A percentile compares a stretch with the other conserved stretches of the same genome.
Evolutionary conservation across 2,113 vertebrate species (phyloP).

Genomic region (Laterallus jamaicensis): DNA sequence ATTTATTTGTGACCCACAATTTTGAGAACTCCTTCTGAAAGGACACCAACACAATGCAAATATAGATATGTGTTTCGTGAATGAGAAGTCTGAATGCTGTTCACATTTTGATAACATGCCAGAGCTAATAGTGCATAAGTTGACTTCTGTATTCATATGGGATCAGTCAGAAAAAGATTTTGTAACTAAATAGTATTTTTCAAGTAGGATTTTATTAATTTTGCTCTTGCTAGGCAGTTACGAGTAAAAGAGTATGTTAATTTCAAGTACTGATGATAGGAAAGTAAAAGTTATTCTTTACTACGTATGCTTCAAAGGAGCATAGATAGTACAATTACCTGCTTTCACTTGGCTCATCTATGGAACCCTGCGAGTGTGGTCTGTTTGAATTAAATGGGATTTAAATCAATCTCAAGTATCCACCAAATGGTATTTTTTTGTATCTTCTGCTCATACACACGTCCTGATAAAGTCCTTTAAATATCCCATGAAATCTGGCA

Average conservation of each 20-base stretch:
- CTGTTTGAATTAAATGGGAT: not conserved
- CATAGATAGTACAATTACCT: not conserved
- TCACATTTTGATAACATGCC: not conserved
- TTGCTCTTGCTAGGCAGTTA: not conserved
- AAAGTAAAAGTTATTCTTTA: not conserved
- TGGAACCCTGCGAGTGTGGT: not conserved
- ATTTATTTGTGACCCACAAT: not conserved
- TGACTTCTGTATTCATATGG: not conserved
- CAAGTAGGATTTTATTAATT: not conserved
- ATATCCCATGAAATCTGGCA: not conserved
- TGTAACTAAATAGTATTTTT: not conserved
- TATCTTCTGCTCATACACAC: not conserved
- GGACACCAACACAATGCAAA: not conserved
- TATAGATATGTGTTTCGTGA: not conserved
- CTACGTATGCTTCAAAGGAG: not conserved
- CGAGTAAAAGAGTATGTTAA: not conserved
- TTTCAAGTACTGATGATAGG: not conserved
- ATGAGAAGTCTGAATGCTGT: not conserved
- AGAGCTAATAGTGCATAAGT: not conserved
- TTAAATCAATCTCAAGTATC: not conserved
- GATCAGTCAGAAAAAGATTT: not conserved
- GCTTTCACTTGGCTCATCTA: not conserved
- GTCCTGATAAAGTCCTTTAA: not conserved
- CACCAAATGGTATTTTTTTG: not conserved
- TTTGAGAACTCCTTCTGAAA: not conserved